A percentile compares a stretch with the other conserved stretches of the same genome.
These are phyloP conservation scores for Felis chaus DNA, from an alignment of 2,113 vertebrate genomes.

Conservation along the genomic window DNA sequence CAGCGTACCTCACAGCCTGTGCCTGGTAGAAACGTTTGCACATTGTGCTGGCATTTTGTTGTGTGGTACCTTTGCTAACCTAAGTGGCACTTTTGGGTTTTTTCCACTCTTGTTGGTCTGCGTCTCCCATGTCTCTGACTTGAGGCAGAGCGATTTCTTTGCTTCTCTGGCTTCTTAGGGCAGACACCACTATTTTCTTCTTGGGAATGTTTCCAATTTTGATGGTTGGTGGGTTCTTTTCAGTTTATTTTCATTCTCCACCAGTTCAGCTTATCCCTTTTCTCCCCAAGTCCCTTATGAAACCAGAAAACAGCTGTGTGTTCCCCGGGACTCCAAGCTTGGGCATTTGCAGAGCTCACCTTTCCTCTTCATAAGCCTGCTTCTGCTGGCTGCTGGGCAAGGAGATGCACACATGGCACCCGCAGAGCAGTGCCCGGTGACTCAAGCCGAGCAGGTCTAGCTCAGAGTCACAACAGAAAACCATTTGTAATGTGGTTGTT, in stretches of 20 bases:
- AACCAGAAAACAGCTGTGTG: slow-evolving; percentile 34
- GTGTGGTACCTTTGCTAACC: not conserved
- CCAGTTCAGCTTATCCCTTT: not conserved
- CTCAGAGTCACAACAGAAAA: slow-evolving; percentile 74
- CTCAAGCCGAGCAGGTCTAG: slow-evolving; percentile 58
- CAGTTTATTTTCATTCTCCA: slow-evolving; percentile 17
- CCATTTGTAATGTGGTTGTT: slow-evolving; percentile 65
- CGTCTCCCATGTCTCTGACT: not conserved
- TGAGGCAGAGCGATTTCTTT: not conserved
- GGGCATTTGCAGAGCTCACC: slow-evolving; percentile 48
- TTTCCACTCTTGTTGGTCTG: not conserved
- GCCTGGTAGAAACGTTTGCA: not conserved
- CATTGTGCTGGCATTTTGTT: not conserved
- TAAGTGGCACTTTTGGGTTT: not conserved
- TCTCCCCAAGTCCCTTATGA: not conserved
- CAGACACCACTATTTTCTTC: slow-evolving; percentile 19
- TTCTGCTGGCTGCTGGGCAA: slow-evolving; percentile 43
- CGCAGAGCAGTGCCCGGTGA: slow-evolving; percentile 43
- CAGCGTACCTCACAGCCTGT: not conserved
- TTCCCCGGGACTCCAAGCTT: slow-evolving; percentile 43
- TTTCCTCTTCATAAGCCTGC: not conserved
- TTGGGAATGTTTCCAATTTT: slow-evolving; percentile 9
- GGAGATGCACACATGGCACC: not conserved
- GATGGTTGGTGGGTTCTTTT: not conserved
- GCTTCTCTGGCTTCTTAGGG: not conserved